phyloP scores from a whole-genome alignment of 2,888 invertebrate genomes.

The Apodemia zela region DNA sequence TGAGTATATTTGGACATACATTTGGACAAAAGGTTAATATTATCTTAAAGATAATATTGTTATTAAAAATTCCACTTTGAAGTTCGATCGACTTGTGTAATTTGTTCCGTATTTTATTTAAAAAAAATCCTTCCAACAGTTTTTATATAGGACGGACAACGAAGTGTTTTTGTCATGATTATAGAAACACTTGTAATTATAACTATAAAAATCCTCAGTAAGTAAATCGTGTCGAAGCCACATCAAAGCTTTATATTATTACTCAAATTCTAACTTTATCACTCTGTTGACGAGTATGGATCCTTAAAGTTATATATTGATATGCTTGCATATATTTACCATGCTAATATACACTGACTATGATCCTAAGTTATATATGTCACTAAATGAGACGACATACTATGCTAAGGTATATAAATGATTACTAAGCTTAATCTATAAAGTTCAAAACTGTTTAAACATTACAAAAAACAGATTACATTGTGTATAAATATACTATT shows the following conservation, averaged over 20 bases:
- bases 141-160: too few relatives aligned
- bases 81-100: too few relatives aligned
- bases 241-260: constrained; percentile 22
- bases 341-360: constrained; percentile 13
- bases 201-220: background rate
- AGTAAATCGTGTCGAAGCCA: constrained; percentile 16
- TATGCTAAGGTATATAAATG: background rate
- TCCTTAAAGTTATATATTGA: constrained; percentile 32
- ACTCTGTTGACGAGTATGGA: constrained; percentile 68
- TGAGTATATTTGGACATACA: too few relatives aligned
- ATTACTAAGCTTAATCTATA: background rate
- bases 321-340: constrained; percentile 18
- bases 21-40: too few relatives aligned
- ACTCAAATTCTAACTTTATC: constrained; percentile 49
- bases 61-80: too few relatives aligned
- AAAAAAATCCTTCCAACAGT: too few relatives aligned
- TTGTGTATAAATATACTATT: too few relatives aligned
- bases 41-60: too few relatives aligned
- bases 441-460: too few relatives aligned
- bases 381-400: background rate
- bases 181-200: background rate
- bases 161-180: too few relatives aligned
- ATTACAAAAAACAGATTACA: too few relatives aligned
- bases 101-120: too few relatives aligned
- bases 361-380: background rate